These are phyloP conservation scores for Diprion similis DNA, from an alignment of 1,140 invertebrate species.

Conservation along the genomic window DNA sequence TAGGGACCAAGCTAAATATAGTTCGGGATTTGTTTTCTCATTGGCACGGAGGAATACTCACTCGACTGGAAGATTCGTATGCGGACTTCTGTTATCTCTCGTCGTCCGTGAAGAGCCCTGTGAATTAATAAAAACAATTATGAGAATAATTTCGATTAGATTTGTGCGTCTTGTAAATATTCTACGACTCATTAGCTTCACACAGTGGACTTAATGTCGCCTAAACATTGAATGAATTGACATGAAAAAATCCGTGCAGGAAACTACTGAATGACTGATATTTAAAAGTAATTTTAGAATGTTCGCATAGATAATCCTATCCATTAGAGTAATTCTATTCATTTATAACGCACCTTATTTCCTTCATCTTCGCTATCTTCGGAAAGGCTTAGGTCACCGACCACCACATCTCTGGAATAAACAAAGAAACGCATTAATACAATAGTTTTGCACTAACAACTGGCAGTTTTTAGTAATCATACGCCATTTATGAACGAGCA, in stretches of 20 bases:
- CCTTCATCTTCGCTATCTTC: slow-evolving; percentile 66
- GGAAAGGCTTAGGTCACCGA: slow-evolving; percentile 66
- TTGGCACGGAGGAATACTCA: slow-evolving; percentile 38
- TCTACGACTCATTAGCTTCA: not conserved
- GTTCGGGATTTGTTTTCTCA: no score
- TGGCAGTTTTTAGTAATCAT: no score
- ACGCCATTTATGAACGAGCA: no score
- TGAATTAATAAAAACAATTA: not conserved
- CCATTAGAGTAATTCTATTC: no score
- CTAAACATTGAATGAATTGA: not conserved
- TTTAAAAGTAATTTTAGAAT: not conserved
- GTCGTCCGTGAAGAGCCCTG: slow-evolving; percentile 33
- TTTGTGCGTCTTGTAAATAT: no score
- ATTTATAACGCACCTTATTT: slow-evolving; percentile 34
- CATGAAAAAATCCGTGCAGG: slow-evolving; percentile 29
- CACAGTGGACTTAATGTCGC: not conserved
- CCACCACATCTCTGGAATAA: slow-evolving; percentile 64
- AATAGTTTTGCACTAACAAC: no score
- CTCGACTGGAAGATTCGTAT: slow-evolving; percentile 40
- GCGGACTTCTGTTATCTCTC: slow-evolving; percentile 45
- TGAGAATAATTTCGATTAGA: not conserved
- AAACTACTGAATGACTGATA: slow-evolving; percentile 16
- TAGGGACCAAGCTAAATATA: no score
- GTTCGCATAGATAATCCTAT: not conserved
- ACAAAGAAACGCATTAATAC: slow-evolving; percentile 19